Conservation (phyloP, 2,888 invertebrate genomes). For the Netelia inedita region DNA sequence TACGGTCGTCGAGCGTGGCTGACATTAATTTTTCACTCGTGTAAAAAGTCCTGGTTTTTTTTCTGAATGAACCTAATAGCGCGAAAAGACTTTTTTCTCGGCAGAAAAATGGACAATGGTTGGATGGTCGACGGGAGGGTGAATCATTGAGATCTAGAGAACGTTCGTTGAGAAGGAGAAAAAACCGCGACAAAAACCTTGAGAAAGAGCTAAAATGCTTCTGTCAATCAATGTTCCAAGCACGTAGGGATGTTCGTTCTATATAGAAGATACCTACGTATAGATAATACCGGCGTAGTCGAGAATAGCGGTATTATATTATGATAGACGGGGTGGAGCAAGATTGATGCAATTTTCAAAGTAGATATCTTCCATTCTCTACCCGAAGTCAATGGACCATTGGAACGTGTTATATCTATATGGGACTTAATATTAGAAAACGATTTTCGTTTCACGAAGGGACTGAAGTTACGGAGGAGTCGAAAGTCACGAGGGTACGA, state of each 20-base stretch:
- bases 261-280: slow-evolving; percentile 2
- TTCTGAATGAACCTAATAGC: not conserved
- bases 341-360: slow-evolving; percentile 48
- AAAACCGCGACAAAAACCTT: slow-evolving; percentile 30
- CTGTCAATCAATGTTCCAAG: slow-evolving; percentile 48
- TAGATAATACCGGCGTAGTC: not conserved
- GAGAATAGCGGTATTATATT: slow-evolving; percentile 51
- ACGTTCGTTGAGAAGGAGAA: slow-evolving; percentile 17
- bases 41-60: not conserved
- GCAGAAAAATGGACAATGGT: not conserved
- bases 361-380: slow-evolving; percentile 38
- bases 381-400: slow-evolving; percentile 40
- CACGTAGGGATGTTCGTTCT: slow-evolving; percentile 16
- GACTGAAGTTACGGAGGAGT: not conserved
- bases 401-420: slow-evolving; percentile 13
- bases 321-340: slow-evolving; percentile 32
- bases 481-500: too few species aligned
- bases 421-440: too few species aligned
- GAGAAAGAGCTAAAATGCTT: slow-evolving; percentile 39
- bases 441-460: not conserved
- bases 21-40: too few species aligned
- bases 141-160: slow-evolving; percentile 1
- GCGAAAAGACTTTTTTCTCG: not conserved
- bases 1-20: too few species aligned
- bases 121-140: slow-evolving; percentile 2